These are phyloP conservation scores for Netelia melanura DNA, from an alignment of 2,888 invertebrate species.

Conservation along the genomic window DNA sequence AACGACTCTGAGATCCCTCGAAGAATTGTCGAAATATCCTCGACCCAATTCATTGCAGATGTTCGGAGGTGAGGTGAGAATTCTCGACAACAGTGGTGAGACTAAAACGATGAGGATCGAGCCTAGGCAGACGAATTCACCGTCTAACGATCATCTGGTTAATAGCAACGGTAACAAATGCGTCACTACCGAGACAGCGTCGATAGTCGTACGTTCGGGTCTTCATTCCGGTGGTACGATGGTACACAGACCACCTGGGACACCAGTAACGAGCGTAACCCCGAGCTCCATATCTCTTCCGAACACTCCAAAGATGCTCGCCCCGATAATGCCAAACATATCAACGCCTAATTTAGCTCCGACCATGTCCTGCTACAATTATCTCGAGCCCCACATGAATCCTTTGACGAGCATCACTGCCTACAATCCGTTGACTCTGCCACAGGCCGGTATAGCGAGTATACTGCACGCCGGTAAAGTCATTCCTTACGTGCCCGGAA, in stretches of 20 bases:
- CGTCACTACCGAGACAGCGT: conserved; percentile 86
- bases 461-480: conserved; percentile 90
- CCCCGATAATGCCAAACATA: conserved; percentile 86
- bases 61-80: conserved; percentile 93
- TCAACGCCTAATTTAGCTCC: conserved; percentile 86
- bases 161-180: conserved; percentile 73
- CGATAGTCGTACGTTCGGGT: conserved; percentile 92
- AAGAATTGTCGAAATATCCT: conserved; percentile 87
- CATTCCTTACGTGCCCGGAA: conserved; percentile 95
- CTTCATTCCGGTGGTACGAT: conserved; percentile 94
- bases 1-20: conserved; percentile 86
- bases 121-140: conserved; percentile 86
- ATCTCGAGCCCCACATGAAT: conserved; percentile 83
- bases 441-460: conserved; percentile 88
- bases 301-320: conserved; percentile 87
- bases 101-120: conserved; percentile 90
- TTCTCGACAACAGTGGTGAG: conserved; percentile 89
- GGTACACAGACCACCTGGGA: conserved; percentile 87
- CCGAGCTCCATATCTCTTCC: conserved; percentile 80
- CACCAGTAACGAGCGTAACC: conserved; percentile 68
- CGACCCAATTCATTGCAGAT: conserved; percentile 88
- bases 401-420: conserved; percentile 90
- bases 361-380: conserved; percentile 81
- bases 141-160: conserved; percentile 77
- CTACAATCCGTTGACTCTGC: conserved; percentile 89